phyloP scores from a whole-genome alignment of 1,140 invertebrate genomes.

The Coptotermes formosanus region DNA sequence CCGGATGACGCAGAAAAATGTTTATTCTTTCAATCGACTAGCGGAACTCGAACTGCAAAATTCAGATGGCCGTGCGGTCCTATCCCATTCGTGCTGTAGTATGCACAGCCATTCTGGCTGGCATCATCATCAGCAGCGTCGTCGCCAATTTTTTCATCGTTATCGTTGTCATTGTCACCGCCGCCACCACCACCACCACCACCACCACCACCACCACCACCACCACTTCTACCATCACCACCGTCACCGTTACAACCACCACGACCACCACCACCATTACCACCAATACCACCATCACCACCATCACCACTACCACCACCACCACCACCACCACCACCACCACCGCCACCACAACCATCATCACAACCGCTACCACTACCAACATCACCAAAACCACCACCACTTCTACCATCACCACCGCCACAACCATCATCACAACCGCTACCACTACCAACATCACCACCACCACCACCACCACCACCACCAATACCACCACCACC shows the following conservation, averaged over 20 bases:
- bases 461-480: slow-evolving; percentile 36
- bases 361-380: too few species aligned
- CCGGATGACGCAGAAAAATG: too few species aligned
- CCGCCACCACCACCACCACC: slow-evolving; percentile 39
- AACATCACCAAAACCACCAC: too few species aligned
- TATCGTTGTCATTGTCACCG: too few species aligned
- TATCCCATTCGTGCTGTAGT: too few species aligned
- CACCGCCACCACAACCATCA: slow-evolving; percentile 36
- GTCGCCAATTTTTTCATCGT: too few species aligned
- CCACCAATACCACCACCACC: slow-evolving; percentile 39
- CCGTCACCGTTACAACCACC: slow-evolving; percentile 39
- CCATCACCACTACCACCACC: slow-evolving; percentile 41
- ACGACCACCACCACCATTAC: slow-evolving; percentile 22
- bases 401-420: slow-evolving; percentile 40
- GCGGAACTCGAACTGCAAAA: too few species aligned
- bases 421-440: slow-evolving; percentile 39
- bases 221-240: slow-evolving; percentile 41
- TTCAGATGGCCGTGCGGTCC: too few species aligned
- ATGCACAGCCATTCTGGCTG: too few species aligned
- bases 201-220: slow-evolving; percentile 37
- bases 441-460: slow-evolving; percentile 41
- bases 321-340: slow-evolving; percentile 41
- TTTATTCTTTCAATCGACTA: too few species aligned
- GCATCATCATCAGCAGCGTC: too few species aligned
- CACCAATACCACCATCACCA: slow-evolving; percentile 41